Conservation (phyloP, 1,140 invertebrate species). For the Agrypnia vestita region DNA sequence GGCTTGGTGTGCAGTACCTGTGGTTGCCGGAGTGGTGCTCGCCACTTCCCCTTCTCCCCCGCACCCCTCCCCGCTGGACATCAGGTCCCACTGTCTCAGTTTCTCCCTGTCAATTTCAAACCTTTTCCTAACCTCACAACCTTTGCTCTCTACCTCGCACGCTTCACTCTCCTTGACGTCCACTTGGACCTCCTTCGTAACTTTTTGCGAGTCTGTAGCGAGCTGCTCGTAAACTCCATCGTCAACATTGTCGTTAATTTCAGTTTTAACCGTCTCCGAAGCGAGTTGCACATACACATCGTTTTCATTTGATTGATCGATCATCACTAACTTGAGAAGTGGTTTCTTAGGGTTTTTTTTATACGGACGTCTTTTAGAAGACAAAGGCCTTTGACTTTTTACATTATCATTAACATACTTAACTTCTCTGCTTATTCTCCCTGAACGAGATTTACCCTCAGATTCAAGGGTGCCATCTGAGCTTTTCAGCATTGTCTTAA, state of each 20-base stretch:
- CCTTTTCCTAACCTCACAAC: conserved; percentile 62
- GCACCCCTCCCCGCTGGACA: conserved; percentile 83
- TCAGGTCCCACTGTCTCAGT: conserved; percentile 88
- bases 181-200: conserved; percentile 10
- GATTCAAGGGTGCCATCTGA: conserved; percentile 59
- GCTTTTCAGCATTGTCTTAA: conserved; percentile 67
- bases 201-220: conserved; percentile 62
- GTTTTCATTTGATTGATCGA: conserved; percentile 67
- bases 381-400: conserved; percentile 61
- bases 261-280: conserved; percentile 62
- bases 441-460: conserved; percentile 51
- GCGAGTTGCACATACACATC: conserved; percentile 77
- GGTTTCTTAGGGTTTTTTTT: conserved; percentile 50
- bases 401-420: conserved; percentile 84
- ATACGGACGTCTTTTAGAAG: conserved; percentile 51
- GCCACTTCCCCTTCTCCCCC: conserved; percentile 69
- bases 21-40: conserved; percentile 55
- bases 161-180: background rate
- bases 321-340: conserved; percentile 1
- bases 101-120: conserved; percentile 88
- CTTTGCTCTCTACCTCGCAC: conserved; percentile 54
- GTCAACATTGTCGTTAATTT: conserved; percentile 61
- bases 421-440: conserved; percentile 77
- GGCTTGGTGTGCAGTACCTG: conserved; percentile 55
- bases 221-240: conserved; percentile 72